phyloP scores from a whole-genome alignment of 1,140 invertebrate genomes.

The Dinothrombium tinctorium region DNA sequence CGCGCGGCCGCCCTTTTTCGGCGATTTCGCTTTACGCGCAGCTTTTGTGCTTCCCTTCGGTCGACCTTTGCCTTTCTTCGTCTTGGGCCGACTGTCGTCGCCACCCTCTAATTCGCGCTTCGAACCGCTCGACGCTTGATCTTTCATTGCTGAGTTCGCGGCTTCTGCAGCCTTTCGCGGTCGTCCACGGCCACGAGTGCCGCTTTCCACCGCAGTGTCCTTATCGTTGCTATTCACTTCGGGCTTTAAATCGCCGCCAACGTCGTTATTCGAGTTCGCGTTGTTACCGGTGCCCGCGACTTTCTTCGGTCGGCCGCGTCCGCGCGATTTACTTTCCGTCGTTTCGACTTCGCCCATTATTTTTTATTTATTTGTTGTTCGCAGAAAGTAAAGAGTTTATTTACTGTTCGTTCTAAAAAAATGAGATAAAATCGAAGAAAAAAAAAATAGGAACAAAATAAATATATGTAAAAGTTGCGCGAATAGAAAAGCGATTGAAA shows the following conservation, averaged over 20 bases:
- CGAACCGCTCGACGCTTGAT: background rate
- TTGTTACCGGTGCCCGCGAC: background rate
- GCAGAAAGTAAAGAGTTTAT: no score
- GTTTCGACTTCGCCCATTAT: no score
- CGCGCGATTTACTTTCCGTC: no score
- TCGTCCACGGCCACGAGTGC: background rate
- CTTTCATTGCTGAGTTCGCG: background rate
- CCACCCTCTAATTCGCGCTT: background rate
- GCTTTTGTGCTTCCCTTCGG: conserved; percentile 14
- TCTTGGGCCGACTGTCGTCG: background rate
- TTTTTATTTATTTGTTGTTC: no score
- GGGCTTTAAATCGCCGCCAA: no score
- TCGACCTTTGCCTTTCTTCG: background rate
- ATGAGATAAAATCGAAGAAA: no score
- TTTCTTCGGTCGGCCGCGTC: background rate
- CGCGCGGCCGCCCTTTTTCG: no score
- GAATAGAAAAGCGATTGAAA: no score
- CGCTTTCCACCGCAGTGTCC: background rate
- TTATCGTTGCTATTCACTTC: no score
- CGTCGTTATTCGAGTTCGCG: background rate
- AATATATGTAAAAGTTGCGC: no score
- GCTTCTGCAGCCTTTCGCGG: background rate
- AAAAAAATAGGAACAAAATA: no score
- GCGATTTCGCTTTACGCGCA: conserved; percentile 17
- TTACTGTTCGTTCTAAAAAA: no score